These are phyloP conservation scores for Percopsis omiscomaycus DNA, from an alignment of 2,797 vertebrate genomes.

Conservation along the genomic window DNA sequence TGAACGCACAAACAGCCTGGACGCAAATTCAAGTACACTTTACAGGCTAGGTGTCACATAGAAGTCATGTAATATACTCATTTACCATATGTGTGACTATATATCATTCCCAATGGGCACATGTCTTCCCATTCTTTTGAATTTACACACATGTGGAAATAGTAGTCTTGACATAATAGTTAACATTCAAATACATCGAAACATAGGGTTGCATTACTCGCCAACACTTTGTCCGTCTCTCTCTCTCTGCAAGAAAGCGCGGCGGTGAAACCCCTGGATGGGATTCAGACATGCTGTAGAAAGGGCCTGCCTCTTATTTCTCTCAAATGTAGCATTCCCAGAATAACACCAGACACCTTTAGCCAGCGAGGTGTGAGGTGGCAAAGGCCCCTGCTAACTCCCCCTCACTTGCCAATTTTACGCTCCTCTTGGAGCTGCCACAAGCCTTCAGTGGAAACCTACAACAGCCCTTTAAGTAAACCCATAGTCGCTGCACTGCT, in stretches of 20 bases:
- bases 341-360: slow-evolving; percentile 83
- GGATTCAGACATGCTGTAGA: slow-evolving; percentile 60
- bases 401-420: slow-evolving; percentile 77
- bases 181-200: slow-evolving; percentile 37
- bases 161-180: no score
- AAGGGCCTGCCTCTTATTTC: slow-evolving; percentile 70
- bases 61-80: no score
- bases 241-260: slow-evolving; percentile 36
- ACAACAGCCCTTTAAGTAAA: slow-evolving; percentile 77
- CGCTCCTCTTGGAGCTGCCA: slow-evolving; percentile 77
- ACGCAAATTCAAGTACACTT: no score
- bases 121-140: no score
- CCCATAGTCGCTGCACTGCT: slow-evolving; percentile 64
- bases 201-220: slow-evolving; percentile 53
- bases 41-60: no score
- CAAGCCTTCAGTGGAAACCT: slow-evolving; percentile 75
- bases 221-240: slow-evolving; percentile 40
- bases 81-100: no score
- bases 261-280: slow-evolving; percentile 54
- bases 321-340: slow-evolving; percentile 76
- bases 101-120: no score
- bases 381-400: slow-evolving; percentile 73
- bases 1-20: no score
- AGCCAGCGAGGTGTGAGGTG: slow-evolving; percentile 78
- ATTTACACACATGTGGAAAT: no score